phyloP scores from a whole-genome alignment of 64 coral and sea anemone species.

The Stichodactyla helianthus region DNA sequence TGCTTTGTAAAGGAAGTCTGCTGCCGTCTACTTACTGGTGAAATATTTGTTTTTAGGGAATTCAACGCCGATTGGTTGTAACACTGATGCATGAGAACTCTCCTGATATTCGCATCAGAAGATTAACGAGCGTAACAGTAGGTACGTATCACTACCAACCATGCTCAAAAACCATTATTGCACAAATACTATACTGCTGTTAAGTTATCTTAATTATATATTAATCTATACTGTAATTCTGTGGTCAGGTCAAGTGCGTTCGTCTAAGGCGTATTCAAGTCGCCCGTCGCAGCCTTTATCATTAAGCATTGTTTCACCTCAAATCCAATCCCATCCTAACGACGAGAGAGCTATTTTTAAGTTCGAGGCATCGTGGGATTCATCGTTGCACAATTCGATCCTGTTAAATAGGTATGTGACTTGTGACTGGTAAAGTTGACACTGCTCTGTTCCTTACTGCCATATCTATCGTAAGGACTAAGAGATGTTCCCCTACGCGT shows the following conservation, averaged over 20 bases:
- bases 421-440: not conserved
- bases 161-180: too few species aligned
- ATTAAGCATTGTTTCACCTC: conserved; percentile 65
- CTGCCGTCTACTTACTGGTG: not conserved
- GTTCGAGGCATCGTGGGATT: conserved; percentile 95
- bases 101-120: conserved; percentile 79
- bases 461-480: too few species aligned
- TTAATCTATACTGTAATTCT: not conserved
- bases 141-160: conserved; percentile 26
- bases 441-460: too few species aligned
- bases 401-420: conserved; percentile 73
- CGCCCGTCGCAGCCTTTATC: conserved; percentile 38
- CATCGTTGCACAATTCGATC: conserved; percentile 89
- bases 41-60: conserved; percentile 49
- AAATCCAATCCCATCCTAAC: conserved; percentile 91
- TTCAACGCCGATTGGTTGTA: conserved; percentile 89
- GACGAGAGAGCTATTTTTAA: conserved; percentile 84
- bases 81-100: conserved; percentile 93
- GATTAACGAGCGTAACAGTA: conserved; percentile 43
- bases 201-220: too few species aligned
- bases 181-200: too few species aligned
- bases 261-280: conserved; percentile 4
- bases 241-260: conserved; percentile 33
- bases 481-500: not conserved
- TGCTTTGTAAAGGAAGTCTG: not conserved